These are phyloP conservation scores for Drosophila pullipes DNA, from an alignment of 2,888 invertebrate species.

Conservation along the genomic window DNA sequence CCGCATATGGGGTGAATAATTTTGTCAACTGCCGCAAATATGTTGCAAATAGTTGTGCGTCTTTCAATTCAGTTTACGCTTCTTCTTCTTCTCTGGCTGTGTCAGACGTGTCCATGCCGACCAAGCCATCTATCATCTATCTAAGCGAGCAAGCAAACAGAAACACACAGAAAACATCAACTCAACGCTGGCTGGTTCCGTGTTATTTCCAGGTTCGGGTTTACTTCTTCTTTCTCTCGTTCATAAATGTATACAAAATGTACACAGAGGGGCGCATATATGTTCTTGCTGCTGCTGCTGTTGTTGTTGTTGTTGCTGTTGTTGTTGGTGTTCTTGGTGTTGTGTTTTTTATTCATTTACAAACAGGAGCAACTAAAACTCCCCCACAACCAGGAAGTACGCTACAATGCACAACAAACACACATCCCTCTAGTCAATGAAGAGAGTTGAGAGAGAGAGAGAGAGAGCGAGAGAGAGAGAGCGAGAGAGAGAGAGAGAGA, in stretches of 20 bases:
- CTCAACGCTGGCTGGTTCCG: conserved; percentile 56
- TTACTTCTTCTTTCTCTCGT: conserved; percentile 1
- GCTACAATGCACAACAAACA: conserved; percentile 61
- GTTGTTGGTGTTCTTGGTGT: conserved; percentile 11
- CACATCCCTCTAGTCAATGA: neutral
- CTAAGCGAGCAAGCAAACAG: conserved; percentile 61
- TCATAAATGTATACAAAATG: conserved; percentile 34
- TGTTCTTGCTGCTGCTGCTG: neutral
- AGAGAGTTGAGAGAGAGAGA: neutral
- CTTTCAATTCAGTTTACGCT: neutral
- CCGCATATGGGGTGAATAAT: conserved; percentile 66
- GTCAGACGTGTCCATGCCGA: conserved; percentile 9
- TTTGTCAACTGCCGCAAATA: conserved; percentile 58
- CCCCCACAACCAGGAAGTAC: conserved; percentile 70
- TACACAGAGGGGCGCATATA: neutral
- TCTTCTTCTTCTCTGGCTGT: neutral
- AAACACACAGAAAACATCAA: neutral
- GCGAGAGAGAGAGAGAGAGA: neutral
- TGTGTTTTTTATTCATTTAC: conserved; percentile 61
- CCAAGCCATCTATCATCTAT: conserved; percentile 13
- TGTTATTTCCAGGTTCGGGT: conserved; percentile 13
- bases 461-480: conserved; percentile 2
- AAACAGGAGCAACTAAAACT: conserved; percentile 53
- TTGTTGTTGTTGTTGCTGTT: neutral
- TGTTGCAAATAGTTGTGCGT: conserved; percentile 56